phyloP scores from a whole-genome alignment of 2,797 vertebrate genomes.

The Rhynchonycteris naso region DNA sequence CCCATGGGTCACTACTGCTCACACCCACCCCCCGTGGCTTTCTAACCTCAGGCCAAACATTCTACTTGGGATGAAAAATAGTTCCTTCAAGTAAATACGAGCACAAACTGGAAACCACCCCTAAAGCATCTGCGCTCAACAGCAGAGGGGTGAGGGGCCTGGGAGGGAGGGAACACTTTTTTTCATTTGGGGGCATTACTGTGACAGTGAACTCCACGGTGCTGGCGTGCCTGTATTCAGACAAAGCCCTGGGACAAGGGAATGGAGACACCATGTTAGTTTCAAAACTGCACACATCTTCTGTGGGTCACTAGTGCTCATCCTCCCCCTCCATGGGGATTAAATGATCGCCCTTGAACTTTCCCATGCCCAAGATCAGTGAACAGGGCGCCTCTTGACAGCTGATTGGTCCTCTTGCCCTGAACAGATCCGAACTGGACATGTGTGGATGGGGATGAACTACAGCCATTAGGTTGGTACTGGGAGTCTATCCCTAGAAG shows the following conservation, averaged over 20 bases:
- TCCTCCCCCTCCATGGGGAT: not conserved
- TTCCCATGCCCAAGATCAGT: not conserved
- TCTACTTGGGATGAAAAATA: not conserved
- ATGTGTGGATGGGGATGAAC: conserved; percentile 5
- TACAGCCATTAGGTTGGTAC: conserved; percentile 65
- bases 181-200: not conserved
- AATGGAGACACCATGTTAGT: no score
- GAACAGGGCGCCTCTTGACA: conserved; percentile 36
- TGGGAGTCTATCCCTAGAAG: conserved; percentile 67
- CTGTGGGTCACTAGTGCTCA: no score
- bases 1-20: rapidly evolving
- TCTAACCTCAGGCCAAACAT: not conserved
- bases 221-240: not conserved
- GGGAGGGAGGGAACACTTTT: not conserved
- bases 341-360: not conserved
- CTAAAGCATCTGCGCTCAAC: rapidly evolving
- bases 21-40: not conserved
- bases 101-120: not conserved
- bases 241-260: not conserved
- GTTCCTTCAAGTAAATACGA: not conserved
- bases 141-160: not conserved
- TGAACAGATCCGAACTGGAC: not conserved
- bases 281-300: no score
- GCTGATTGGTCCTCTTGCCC: conserved; percentile 18
- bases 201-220: rapidly evolving